A percentile compares a stretch with the other conserved stretches of the same genome.
These are phyloP conservation scores for Parazoanthus darwini DNA, from an alignment of 92 coral and sea anemone genomes.

Conservation along the genomic window DNA sequence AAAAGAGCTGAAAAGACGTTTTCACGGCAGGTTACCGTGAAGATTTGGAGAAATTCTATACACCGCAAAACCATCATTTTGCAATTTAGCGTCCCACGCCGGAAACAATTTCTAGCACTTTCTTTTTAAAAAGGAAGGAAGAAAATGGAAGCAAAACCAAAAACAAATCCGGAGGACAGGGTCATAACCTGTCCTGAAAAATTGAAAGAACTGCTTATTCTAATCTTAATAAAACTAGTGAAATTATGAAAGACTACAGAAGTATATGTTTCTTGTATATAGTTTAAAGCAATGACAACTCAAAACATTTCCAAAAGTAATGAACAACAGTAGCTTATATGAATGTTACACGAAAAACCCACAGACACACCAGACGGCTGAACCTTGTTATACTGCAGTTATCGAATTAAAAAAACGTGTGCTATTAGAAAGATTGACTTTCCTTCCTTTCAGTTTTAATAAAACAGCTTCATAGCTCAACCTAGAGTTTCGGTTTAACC, in stretches of 20 bases:
- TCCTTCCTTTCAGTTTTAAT: neutral
- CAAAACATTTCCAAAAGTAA: neutral
- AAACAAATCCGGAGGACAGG: neutral
- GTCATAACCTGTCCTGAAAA: neutral
- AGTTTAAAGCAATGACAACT: neutral
- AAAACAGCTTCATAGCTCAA: neutral
- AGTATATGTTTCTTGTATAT: no score
- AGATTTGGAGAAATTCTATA: conserved; percentile 14
- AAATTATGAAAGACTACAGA: no score
- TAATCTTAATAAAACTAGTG: neutral
- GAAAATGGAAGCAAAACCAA: neutral
- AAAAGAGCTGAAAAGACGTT: conserved; percentile 8
- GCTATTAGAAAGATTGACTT: neutral
- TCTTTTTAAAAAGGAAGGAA: neutral
- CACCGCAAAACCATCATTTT: neutral
- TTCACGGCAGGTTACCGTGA: conserved; percentile 16
- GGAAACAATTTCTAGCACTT: conserved; percentile 25
- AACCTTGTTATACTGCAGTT: neutral
- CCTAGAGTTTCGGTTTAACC: conserved; percentile 9
- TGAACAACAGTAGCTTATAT: neutral
- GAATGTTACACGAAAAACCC: neutral
- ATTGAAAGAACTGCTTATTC: neutral
- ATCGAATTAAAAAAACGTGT: neutral
- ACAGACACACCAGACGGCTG: no score
- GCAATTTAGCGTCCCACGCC: conserved; percentile 17